phyloP scores from a whole-genome alignment of 2,888 invertebrate species.

The Thyatira batis region DNA sequence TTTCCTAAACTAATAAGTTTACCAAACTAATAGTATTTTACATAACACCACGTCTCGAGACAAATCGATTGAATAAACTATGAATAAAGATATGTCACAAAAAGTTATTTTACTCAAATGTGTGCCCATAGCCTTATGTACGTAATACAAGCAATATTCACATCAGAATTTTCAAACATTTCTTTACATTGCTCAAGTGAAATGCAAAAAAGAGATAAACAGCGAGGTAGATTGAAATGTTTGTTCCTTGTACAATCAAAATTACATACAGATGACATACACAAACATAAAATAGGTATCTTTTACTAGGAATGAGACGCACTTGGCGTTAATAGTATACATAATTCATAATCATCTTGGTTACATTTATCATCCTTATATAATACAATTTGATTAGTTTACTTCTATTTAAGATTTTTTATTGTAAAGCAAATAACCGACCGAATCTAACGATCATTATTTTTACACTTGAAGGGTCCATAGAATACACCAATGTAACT shows the following conservation, averaged over 20 bases:
- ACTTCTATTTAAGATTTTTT: constrained; percentile 3
- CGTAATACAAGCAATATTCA: constrained; percentile 31
- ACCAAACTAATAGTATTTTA: too few species aligned
- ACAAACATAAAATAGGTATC: constrained; percentile 20
- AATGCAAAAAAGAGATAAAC: constrained; percentile 52
- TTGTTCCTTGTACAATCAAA: constrained; percentile 41
- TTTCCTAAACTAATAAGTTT: too few species aligned
- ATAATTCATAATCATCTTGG: constrained; percentile 30
- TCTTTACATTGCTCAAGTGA: constrained; percentile 29
- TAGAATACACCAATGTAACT: background rate
- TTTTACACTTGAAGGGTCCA: background rate
- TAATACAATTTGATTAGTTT: constrained; percentile 29
- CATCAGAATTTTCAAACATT: constrained; percentile 29
- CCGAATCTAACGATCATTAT: background rate
- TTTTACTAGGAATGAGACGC: constrained; percentile 46
- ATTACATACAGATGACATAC: constrained; percentile 18
- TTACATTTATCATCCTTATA: constrained; percentile 9
- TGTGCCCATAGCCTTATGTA: constrained; percentile 35
- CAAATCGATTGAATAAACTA: too few species aligned
- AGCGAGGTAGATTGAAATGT: constrained; percentile 66
- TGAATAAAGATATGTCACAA: too few species aligned
- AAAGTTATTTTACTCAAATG: constrained; percentile 35
- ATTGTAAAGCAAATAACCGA: background rate
- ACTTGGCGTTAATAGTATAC: constrained; percentile 8
- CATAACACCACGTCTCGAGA: too few species aligned